phyloP scores from a whole-genome alignment of 2,797 vertebrate genomes.

The Clarias platycephalus region DNA sequence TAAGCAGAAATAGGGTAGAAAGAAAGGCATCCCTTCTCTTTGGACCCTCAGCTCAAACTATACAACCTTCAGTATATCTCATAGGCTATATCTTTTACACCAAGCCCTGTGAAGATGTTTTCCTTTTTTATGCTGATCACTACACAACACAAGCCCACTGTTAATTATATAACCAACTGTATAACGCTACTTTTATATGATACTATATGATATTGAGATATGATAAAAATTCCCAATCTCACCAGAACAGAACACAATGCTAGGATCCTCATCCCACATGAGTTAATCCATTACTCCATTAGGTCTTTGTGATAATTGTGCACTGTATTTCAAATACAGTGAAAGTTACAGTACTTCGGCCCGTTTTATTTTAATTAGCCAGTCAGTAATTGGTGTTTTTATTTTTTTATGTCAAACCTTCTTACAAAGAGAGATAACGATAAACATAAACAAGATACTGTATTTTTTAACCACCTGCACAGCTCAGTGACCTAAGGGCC shows the following conservation, averaged over 20 bases:
- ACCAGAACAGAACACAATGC: conserved; percentile 34
- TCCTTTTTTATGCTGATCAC: background rate
- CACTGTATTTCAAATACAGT: background rate
- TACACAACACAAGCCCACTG: background rate
- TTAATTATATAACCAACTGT: too few relatives aligned
- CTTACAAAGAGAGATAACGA: conserved; percentile 12
- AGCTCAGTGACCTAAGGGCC: conserved; percentile 68
- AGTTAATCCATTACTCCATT: background rate
- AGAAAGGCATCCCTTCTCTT: conserved; percentile 45
- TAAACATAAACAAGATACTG: conserved; percentile 48
- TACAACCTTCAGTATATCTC: background rate
- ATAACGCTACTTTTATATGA: too few relatives aligned
- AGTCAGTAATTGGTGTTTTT: background rate
- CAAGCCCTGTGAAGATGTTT: conserved; percentile 51
- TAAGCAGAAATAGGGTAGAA: conserved; percentile 70
- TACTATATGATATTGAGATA: too few relatives aligned
- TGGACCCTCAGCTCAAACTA: background rate
- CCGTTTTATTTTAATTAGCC: conserved; percentile 51
- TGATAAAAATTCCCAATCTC: conserved; percentile 28
- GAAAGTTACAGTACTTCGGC: conserved; percentile 7
- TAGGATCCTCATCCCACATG: background rate
- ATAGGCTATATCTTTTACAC: conserved; percentile 49
- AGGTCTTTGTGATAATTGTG: background rate
- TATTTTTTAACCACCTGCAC: conserved; percentile 70
- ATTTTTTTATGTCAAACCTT: background rate